phyloP scores from a whole-genome alignment of 2,888 invertebrate species.

The Agriopis marginaria region DNA sequence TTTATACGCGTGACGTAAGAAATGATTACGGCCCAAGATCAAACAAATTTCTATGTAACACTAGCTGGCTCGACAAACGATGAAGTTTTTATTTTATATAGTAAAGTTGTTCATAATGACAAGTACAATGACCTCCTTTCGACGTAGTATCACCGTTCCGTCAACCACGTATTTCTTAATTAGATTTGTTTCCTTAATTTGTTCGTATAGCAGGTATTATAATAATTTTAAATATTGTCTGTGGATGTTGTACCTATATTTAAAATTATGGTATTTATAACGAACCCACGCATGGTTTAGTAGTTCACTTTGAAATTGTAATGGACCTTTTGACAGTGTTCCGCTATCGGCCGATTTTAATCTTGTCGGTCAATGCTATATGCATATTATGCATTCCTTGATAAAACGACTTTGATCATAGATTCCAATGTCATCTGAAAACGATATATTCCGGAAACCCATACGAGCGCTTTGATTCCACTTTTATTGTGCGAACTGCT shows the following conservation, averaged over 20 bases:
- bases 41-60: not conserved
- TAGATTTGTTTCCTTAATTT: slow-evolving; percentile 1
- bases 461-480: no score
- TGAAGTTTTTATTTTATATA: no score
- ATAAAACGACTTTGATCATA: not conserved
- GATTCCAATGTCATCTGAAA: not conserved
- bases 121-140: no score
- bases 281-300: not conserved
- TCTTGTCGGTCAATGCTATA: slow-evolving; percentile 8
- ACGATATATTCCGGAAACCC: no score
- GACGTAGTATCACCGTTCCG: no score
- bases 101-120: no score
- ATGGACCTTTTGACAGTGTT: not conserved
- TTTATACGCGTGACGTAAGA: not conserved
- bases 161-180: not conserved
- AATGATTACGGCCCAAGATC: not conserved
- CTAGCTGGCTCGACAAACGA: not conserved
- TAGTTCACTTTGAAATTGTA: not conserved
- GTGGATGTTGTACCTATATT: no score
- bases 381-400: not conserved
- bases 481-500: no score
- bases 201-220: not conserved
- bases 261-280: not conserved
- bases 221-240: not conserved
- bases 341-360: slow-evolving; percentile 6